These are phyloP conservation scores for Hydra vulgaris DNA, from an alignment of 30 jellyfish, hydroid and myxozoan species.

Conservation along the genomic window DNA sequence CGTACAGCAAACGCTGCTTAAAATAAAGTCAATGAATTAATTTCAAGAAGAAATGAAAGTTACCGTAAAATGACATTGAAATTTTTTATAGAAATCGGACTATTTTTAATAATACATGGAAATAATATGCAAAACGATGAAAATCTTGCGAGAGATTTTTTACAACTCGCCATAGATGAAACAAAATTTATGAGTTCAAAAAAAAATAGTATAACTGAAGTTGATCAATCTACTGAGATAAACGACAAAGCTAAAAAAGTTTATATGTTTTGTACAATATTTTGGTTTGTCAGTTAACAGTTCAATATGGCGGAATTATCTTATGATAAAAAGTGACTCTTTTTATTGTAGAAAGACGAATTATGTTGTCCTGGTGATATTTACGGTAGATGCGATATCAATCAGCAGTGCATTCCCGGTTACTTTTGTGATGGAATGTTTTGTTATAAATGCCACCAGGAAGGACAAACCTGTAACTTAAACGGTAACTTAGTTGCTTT, in stretches of 20 bases:
- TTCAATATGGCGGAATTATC: neutral
- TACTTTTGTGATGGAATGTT: constrained; percentile 68
- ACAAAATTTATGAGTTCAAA: neutral
- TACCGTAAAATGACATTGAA: neutral
- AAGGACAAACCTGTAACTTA: constrained; percentile 69
- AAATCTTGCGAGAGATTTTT: constrained; percentile 3
- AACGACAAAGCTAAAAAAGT: constrained; percentile 1
- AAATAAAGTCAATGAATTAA: neutral
- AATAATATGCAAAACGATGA: neutral
- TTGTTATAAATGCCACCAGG: constrained; percentile 67
- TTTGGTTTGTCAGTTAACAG: neutral
- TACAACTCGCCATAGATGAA: constrained; percentile 3
- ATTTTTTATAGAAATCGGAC: neutral
- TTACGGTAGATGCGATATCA: constrained; percentile 76
- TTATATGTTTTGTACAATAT: neutral
- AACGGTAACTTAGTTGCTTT: constrained; percentile 31
- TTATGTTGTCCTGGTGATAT: constrained; percentile 31
- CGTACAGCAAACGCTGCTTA: neutral
- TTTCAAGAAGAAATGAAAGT: neutral
- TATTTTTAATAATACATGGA: neutral
- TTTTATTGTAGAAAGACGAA: neutral
- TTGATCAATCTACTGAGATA: neutral
- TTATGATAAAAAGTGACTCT: neutral
- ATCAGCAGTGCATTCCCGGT: constrained; percentile 55
- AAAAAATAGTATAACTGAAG: neutral